phyloP scores from a whole-genome alignment of 2,888 invertebrate genomes.

The Andrena flavipes region DNA sequence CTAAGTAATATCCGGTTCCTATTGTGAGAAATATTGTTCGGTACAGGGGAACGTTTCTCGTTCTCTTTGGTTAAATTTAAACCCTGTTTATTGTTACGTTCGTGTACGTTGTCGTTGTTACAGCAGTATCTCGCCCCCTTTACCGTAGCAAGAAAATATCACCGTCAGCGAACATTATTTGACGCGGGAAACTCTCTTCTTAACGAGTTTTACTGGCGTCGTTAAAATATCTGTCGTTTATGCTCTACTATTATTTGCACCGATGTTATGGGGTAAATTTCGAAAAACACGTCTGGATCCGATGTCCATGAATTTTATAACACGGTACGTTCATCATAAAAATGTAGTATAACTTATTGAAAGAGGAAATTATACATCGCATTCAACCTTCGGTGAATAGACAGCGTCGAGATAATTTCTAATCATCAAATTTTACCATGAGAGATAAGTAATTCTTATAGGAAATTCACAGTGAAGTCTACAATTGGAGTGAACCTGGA shows the following conservation, averaged over 20 bases:
- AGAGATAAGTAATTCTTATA: no score
- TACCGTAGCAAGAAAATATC: conserved; percentile 23
- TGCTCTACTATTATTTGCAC: background rate
- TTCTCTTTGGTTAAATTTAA: conserved; percentile 22
- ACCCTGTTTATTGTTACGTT: conserved; percentile 12
- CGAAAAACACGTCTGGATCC: background rate
- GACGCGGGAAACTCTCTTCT: background rate
- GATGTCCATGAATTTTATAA: background rate
- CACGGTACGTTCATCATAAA: background rate
- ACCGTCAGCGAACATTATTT: conserved; percentile 8
- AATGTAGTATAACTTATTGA: no score
- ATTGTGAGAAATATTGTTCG: conserved; percentile 4
- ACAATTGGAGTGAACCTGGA: no score
- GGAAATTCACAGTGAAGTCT: no score
- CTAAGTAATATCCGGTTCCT: background rate
- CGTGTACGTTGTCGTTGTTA: conserved; percentile 1
- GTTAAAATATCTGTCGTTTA: conserved; percentile 12
- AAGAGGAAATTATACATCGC: no score
- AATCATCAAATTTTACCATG: no score
- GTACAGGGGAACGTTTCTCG: background rate
- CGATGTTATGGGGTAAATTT: background rate
- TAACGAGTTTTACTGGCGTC: background rate
- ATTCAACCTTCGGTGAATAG: no score
- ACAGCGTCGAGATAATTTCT: no score
- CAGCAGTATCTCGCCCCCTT: background rate